phyloP scores from a whole-genome alignment of 2,797 vertebrate species.

The Myotis myotis region DNA sequence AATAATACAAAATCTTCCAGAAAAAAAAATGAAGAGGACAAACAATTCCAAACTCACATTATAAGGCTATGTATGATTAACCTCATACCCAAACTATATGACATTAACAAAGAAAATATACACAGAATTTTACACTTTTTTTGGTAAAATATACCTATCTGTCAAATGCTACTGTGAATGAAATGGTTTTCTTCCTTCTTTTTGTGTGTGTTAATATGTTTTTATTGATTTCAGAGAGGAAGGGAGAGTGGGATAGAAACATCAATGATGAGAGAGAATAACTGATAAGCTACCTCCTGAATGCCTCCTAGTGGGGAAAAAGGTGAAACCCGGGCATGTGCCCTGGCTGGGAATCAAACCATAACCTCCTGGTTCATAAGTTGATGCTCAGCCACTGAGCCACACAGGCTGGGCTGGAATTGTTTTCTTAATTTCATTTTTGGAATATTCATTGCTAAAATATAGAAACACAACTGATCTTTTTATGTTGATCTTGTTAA shows the following conservation, averaged over 20 bases:
- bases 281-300: too few species aligned
- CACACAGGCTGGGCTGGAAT: too few species aligned
- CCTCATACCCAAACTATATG: background rate
- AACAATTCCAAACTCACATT: background rate
- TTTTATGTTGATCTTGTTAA: background rate
- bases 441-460: background rate
- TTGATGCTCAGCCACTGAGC: too few species aligned
- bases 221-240: too few species aligned
- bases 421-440: background rate
- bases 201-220: too few species aligned
- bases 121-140: background rate
- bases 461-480: background rate
- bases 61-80: background rate
- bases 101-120: background rate
- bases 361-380: too few species aligned
- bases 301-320: too few species aligned
- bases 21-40: background rate
- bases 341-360: too few species aligned
- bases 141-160: background rate
- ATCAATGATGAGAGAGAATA: too few species aligned
- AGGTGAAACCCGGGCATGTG: too few species aligned
- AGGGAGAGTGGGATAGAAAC: too few species aligned
- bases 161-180: background rate
- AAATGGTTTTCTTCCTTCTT: background rate
- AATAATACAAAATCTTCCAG: background rate